A percentile compares a stretch with the other conserved stretches of the same genome.
Evolutionary conservation across 1,140 invertebrate species (phyloP).

Genomic region (Platyscapa corneri): DNA sequence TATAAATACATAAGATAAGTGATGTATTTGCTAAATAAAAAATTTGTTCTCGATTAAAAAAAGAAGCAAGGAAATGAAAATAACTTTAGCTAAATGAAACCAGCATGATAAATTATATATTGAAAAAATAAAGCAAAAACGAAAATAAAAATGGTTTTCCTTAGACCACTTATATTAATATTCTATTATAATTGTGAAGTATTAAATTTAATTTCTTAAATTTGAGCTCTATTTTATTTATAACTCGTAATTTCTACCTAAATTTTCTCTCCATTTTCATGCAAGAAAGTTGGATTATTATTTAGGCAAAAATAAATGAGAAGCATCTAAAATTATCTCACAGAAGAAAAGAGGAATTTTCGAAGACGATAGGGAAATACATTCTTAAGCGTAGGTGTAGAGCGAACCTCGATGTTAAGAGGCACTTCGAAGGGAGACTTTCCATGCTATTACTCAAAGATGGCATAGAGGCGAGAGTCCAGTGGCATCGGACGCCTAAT

Average conservation of each 20-base stretch:
- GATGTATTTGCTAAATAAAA: no score
- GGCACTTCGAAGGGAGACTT: slow-evolving; percentile 31
- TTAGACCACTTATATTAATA: no score
- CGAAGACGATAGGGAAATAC: neutral
- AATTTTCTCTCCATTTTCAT: neutral
- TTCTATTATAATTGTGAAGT: no score
- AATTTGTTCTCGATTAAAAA: no score
- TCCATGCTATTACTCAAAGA: slow-evolving; percentile 71
- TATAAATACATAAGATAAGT: no score
- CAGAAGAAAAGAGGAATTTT: neutral
- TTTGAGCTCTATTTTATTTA: neutral
- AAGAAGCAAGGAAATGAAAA: no score
- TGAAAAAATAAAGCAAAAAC: no score
- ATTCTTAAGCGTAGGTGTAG: neutral
- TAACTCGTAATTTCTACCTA: neutral
- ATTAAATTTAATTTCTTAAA: no score
- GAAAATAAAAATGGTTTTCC: no score
- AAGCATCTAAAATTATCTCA: neutral
- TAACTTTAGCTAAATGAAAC: no score
- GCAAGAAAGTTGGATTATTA: neutral
- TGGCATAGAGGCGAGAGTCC: slow-evolving; percentile 63
- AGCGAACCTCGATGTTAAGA: neutral
- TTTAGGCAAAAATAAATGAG: neutral
- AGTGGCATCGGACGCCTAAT: slow-evolving; percentile 69
- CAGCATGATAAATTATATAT: no score